Evolutionary conservation across 2,888 invertebrate genomes (phyloP), one percentile per base, ranked within the genome.

Genomic region (Lobophora halterata): DNA sequence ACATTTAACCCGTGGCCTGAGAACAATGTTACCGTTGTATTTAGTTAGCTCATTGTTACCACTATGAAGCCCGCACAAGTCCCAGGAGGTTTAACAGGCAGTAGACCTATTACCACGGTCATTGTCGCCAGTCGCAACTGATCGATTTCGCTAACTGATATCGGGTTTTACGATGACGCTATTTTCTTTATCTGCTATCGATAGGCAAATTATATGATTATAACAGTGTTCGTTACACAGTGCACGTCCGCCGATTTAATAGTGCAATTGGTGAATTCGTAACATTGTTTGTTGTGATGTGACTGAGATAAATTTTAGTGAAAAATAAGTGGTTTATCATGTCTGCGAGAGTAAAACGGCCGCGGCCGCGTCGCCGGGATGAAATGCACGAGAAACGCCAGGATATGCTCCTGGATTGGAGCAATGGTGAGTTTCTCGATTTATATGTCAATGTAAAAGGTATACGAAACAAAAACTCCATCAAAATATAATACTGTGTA

Each of bases 91-190:
- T n/a, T 16, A 26, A n/a, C 16, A 26, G 12, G 49, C 52, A 49
- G 41, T 43, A 37, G 50, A 43, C 47, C 54, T 21, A 38, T 48
- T 51, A 44, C 40, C 52, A 46, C 48, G 47, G 51, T 59, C 53
- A 56, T 56, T 54, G 58, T 61, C 46, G 45, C 49, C 49, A 48
- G 51, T 49, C 47, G 52, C 52, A 46, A 52, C 44, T 55, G 61
- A 61, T 63, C 56, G 38, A 47, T 53, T 56, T 49, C 38, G 49
- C 55, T 47, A 37, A 46, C 49, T 56, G 65, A 76, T 83, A 85
- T 83, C 83, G 66, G 58, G 51, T 65, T 65, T 61, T 55, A 61
- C 83, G 82, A 82, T 85, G 83, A 61, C 83, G 82, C 81, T 85
- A 82, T 70, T 65, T 49, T 43, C 53, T 62, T 77, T 83, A 83